Evolutionary conservation across 2,888 invertebrate genomes (phyloP), one percentile per base, ranked within the genome.

Genomic region (Hymenopus coronatus): DNA sequence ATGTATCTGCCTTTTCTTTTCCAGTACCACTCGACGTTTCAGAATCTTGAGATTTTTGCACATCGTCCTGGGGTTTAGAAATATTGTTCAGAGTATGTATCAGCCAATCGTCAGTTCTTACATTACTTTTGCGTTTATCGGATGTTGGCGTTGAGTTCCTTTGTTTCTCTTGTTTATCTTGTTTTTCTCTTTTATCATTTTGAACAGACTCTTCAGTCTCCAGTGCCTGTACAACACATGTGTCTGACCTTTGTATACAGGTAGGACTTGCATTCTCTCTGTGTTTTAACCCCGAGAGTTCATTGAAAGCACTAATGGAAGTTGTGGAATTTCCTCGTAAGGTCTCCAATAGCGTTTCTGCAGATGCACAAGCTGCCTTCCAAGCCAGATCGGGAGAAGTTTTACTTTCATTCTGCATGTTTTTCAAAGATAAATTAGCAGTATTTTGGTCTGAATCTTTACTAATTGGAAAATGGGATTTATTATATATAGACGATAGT

Each of bases 21-120:
- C 8, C 30, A 20, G 28, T 20, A 6, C 20, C 3, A 20, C 1
- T 30, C 6, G 20, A 25, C 27, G 14, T 20, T 28, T 87, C 82
- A 82, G 70, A 30, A 27, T 82, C 33, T 6, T 27, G 28, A 30
- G 28, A 30, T 83, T 20, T 30, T n/a, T 4, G 20, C 20, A 20
- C 20, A 83, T 83, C 28, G 28, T 30, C 54, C 25, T 28, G 82
- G 1, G 81, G 33, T 81, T 87, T 87, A n/a, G 82, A 82, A 27
- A 33, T 30, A 82, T 92, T 92, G 90, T 91, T 92, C 83, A 93
- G 90, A 14, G 92, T 92, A 46, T 91, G 91, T 84, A 92, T 92
- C 85, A 92, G 90, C 92, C 92, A 92, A 28, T 92, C 92, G 89
- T 92, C 93, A 46, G 92, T 92, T 89, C 92, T 93, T 46, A 93